Evolutionary conservation across 2,797 vertebrate species (phyloP).

Genomic region (Myiotriccus ornatus): DNA sequence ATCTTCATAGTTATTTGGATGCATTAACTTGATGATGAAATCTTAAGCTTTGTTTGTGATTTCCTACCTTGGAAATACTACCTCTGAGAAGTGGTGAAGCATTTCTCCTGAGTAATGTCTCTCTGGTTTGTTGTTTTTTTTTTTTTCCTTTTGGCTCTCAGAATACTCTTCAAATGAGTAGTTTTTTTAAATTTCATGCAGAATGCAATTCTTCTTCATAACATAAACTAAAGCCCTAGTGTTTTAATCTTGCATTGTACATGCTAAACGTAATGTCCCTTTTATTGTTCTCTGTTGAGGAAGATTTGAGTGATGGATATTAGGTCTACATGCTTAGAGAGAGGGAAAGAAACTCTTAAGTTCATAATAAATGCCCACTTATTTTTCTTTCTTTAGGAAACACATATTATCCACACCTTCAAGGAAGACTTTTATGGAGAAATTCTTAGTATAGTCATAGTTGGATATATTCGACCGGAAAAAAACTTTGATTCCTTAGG

Average conservation of each 20-base stretch:
- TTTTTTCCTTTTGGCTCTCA: background rate
- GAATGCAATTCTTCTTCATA: background rate
- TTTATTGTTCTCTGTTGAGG: background rate
- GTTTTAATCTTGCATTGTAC: background rate
- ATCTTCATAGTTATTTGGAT: background rate
- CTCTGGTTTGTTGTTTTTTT: fast-evolving
- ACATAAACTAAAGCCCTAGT: background rate
- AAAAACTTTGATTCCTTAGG: conserved; percentile 90
- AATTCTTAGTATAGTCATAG: conserved; percentile 88
- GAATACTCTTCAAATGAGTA: background rate
- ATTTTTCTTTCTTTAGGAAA: conserved; percentile 81
- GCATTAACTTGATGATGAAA: background rate
- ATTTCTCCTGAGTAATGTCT: background rate
- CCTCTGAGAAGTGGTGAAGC: background rate
- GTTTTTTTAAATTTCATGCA: background rate
- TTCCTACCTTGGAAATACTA: background rate
- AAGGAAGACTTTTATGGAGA: conserved; percentile 96
- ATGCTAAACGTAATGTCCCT: background rate
- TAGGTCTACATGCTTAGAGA: background rate
- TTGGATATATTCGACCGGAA: conserved; percentile 94
- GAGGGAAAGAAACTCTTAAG: background rate
- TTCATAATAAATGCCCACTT: background rate
- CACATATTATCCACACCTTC: conserved; percentile 92
- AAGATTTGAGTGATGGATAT: background rate
- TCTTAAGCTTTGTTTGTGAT: background rate